These are phyloP conservation scores for Sorex maritimensis DNA, from an alignment of 2,797 vertebrate species.

Conservation along the genomic window DNA sequence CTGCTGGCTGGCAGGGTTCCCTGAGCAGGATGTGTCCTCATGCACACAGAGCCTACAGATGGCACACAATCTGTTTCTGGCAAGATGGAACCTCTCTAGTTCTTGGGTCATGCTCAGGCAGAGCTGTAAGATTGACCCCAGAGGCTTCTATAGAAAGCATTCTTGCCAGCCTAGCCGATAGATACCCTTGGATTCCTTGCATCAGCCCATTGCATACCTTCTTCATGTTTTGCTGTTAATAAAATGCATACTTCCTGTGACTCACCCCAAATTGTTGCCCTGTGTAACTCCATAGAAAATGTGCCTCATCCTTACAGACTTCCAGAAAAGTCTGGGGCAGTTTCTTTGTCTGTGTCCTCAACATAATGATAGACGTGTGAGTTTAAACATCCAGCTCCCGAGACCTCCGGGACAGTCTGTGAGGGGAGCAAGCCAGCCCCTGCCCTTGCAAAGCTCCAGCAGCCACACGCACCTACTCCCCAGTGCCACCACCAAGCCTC, in stretches of 20 bases:
- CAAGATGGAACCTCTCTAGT: slow-evolving; percentile 46
- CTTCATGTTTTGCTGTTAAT: slow-evolving; percentile 10
- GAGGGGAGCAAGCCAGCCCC: no score
- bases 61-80: slow-evolving; percentile 78
- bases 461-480: no score
- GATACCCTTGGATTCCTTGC: background rate
- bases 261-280: background rate
- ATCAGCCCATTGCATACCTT: background rate
- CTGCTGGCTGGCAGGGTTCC: slow-evolving; percentile 73
- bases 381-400: background rate
- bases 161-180: background rate
- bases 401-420: no score
- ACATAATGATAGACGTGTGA: no score
- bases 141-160: background rate
- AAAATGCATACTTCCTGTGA: background rate
- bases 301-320: background rate
- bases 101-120: background rate
- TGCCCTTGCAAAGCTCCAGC: no score
- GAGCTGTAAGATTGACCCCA: background rate
- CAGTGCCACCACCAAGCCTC: no score
- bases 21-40: slow-evolving; percentile 70
- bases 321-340: background rate
- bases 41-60: slow-evolving; percentile 82
- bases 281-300: background rate
- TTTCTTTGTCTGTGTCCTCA: background rate